A percentile compares a stretch with the other conserved stretches of the same genome.
These are phyloP conservation scores for Atherix ibis DNA, from an alignment of 2,888 invertebrate species.

Conservation along the genomic window DNA sequence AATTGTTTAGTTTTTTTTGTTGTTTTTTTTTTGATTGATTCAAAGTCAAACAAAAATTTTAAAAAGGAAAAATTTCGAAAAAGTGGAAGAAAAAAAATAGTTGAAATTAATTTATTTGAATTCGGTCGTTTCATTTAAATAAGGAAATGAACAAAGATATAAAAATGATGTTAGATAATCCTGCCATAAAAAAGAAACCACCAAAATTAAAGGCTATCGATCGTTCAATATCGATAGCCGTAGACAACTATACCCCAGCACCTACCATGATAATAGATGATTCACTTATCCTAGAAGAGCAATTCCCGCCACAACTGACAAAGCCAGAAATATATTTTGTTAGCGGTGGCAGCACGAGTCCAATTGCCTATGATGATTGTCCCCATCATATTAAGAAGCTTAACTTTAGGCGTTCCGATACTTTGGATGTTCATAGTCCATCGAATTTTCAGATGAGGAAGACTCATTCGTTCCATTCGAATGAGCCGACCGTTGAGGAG, in stretches of 20 bases:
- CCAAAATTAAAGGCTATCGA: slow-evolving; percentile 33
- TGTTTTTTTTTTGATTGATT: too few species aligned
- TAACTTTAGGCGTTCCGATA: slow-evolving; percentile 31
- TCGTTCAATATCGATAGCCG: slow-evolving; percentile 32
- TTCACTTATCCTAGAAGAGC: slow-evolving; percentile 26
- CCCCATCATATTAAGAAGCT: slow-evolving; percentile 27
- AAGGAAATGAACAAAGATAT: slow-evolving; percentile 10
- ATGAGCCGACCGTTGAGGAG: slow-evolving; percentile 25
- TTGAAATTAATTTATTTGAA: too few species aligned
- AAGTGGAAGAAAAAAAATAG: background rate
- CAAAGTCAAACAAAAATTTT: slow-evolving; percentile 1
- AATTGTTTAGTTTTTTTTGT: too few species aligned
- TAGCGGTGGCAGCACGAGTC: slow-evolving; percentile 25
- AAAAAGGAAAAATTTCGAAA: slow-evolving; percentile 2
- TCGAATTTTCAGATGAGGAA: slow-evolving; percentile 33
- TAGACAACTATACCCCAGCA: slow-evolving; percentile 30
- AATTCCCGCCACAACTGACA: slow-evolving; percentile 16
- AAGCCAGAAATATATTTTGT: slow-evolving; percentile 30
- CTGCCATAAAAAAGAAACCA: slow-evolving; percentile 30
- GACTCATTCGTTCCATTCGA: slow-evolving; percentile 33
- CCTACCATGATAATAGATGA: slow-evolving; percentile 21
- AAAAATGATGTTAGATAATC: slow-evolving; percentile 22
- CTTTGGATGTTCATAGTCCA: slow-evolving; percentile 32
- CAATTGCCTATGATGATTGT: slow-evolving; percentile 10
- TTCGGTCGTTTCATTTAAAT: too few species aligned